Conservation (phyloP, 2,888 invertebrate species). For the Cerastis leucographa region DNA sequence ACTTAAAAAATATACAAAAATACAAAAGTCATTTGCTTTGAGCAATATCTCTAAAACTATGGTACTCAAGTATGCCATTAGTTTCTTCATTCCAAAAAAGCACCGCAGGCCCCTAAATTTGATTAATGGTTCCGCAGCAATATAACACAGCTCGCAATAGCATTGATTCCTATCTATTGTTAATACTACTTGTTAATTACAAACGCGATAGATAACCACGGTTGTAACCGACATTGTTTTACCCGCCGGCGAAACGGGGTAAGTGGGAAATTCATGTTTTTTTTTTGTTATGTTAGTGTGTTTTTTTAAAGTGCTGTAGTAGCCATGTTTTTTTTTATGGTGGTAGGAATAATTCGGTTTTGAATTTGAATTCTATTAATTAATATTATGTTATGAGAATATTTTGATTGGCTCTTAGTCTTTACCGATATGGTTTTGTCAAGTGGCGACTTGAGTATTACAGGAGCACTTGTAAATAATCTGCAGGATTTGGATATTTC, state of each 20-base stretch:
- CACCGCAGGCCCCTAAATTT: slow-evolving; percentile 74
- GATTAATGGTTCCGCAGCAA: slow-evolving; percentile 80
- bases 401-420: background rate
- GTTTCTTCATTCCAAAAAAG: slow-evolving; percentile 32
- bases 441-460: background rate
- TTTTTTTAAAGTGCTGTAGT: slow-evolving; percentile 8
- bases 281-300: slow-evolving; percentile 1
- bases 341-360: slow-evolving; percentile 10
- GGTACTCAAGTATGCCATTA: background rate
- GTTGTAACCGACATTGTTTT: slow-evolving; percentile 64
- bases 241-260: slow-evolving; percentile 53
- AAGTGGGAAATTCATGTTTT: slow-evolving; percentile 42
- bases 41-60: background rate
- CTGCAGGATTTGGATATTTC: background rate
- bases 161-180: slow-evolving; percentile 75
- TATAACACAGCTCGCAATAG: slow-evolving; percentile 69
- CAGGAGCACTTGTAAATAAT: background rate
- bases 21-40: too few relatives aligned
- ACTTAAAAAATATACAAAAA: background rate
- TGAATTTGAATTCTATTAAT: background rate
- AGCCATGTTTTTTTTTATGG: slow-evolving; percentile 28
- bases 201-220: slow-evolving; percentile 60
- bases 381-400: background rate
- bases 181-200: slow-evolving; percentile 73
- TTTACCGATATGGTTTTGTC: background rate